A percentile compares a stretch with the other conserved stretches of the same genome.
Conservation (phyloP, 2,113 vertebrate species). For the Nerophis ophidion region DNA sequence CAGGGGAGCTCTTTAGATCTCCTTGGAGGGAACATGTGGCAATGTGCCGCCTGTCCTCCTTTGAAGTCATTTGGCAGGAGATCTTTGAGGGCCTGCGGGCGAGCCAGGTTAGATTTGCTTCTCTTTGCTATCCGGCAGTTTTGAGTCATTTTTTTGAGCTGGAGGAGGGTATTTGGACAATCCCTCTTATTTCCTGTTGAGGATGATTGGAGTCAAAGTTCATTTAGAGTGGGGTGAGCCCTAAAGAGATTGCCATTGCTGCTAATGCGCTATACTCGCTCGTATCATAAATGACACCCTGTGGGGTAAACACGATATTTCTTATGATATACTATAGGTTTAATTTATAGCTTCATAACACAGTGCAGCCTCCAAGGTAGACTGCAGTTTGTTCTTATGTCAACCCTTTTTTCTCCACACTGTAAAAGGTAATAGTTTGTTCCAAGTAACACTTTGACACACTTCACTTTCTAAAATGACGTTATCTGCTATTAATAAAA, state of each 20-base stretch:
- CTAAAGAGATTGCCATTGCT: slow-evolving; percentile 5
- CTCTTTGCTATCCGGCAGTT: slow-evolving; percentile 15
- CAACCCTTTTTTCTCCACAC: too few relatives aligned
- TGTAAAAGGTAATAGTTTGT: too few relatives aligned
- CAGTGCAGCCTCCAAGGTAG: too few relatives aligned
- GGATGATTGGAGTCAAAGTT: slow-evolving; percentile 48
- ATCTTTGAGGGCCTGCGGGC: slow-evolving; percentile 19
- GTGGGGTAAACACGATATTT: background rate
- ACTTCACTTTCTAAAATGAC: too few relatives aligned
- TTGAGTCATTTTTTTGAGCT: slow-evolving; percentile 25
- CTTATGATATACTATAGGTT: background rate
- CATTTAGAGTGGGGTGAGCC: slow-evolving; percentile 22
- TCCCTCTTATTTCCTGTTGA: slow-evolving; percentile 13
- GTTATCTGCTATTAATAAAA: too few relatives aligned
- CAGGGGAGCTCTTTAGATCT: slow-evolving; percentile 8
- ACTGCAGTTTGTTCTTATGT: too few relatives aligned
- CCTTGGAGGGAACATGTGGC: slow-evolving; percentile 25
- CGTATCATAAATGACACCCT: background rate
- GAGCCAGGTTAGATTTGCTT: slow-evolving; percentile 14
- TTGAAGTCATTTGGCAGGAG: slow-evolving; percentile 41
- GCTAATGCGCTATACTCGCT: slow-evolving; percentile 8
- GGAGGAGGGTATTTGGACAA: slow-evolving; percentile 30
- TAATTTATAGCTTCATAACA: too few relatives aligned
- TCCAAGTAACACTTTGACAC: too few relatives aligned
- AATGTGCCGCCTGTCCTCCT: slow-evolving; percentile 24